phyloP scores from a whole-genome alignment of 2,797 vertebrate species.

The Centroberyx gerrardi region DNA sequence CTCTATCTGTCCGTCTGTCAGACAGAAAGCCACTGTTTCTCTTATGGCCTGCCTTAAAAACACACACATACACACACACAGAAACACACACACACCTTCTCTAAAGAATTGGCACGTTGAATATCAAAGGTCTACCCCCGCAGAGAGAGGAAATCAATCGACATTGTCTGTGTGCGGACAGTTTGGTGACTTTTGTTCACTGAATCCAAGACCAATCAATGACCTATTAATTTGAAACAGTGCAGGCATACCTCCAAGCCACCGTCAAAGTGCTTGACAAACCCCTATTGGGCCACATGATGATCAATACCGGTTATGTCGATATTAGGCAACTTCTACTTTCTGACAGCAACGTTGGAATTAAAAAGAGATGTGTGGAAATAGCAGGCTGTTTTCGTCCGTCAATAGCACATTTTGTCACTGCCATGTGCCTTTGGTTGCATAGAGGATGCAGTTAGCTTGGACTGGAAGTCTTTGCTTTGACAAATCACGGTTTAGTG shows the following conservation, averaged over 20 bases:
- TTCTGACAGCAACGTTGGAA: conserved; percentile 1
- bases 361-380: not conserved
- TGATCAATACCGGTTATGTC: conserved; percentile 42
- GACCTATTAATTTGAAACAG: conserved; percentile 44
- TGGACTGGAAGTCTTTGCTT: conserved; percentile 32
- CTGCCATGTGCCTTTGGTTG: conserved; percentile 12
- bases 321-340: conserved; percentile 29
- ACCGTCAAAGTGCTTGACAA: conserved; percentile 41
- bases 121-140: conserved; percentile 41
- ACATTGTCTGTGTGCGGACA: conserved; percentile 16
- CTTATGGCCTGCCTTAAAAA: conserved; percentile 11
- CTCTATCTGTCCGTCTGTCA: conserved; percentile 47
- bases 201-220: conserved; percentile 50
- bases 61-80: conserved; percentile 1
- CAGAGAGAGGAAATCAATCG: conserved; percentile 42
- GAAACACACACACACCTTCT: not conserved
- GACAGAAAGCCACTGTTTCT: conserved; percentile 12
- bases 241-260: conserved; percentile 23
- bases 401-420: conserved; percentile 27
- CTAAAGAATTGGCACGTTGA: not conserved
- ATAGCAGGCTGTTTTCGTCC: conserved; percentile 11
- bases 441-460: conserved; percentile 46
- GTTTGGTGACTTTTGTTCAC: conserved; percentile 24
- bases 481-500: conserved; percentile 25
- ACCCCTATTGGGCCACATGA: conserved; percentile 6